Evolutionary conservation across 37 sponge, comb jelly and placozoan species (phyloP), one percentile per base, ranked within the genome.

Genomic region (Mnemiopsis leidyi): DNA sequence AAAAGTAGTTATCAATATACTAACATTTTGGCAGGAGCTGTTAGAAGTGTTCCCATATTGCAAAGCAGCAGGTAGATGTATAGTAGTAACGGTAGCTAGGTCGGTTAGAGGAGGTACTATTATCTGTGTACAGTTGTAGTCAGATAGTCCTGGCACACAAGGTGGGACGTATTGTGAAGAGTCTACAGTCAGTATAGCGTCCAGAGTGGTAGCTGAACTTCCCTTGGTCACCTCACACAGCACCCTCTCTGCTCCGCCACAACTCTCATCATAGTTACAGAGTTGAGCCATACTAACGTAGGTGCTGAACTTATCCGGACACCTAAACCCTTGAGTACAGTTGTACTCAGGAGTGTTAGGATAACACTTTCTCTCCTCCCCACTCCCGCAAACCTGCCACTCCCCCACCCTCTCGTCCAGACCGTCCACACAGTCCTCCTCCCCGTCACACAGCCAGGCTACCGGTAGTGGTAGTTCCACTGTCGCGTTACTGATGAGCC

Each of bases 321-420:
- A 71, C 30, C 20, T n/a, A 18, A 71, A 71, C n/a, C 75, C 75
- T 25, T 71, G 75, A 25, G 75, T 71, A 71, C 75, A 71, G 75
- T 71, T 71, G 75, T 71, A 71, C 30, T 71, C 75, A 23, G 75
- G 75, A n/a, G 75, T 71, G 75, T 71, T 71, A 28, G 75, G 75
- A 28, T 71, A 71, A 71, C 75, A 71, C 75, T 71, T 71, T 25
- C 3, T 5, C n/a, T 71, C 75, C 75, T 13, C 20, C 30, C 75
- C 75, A 71, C 75, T 71, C 25, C 75, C 75, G 20, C 75, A 71
- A 5, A 71, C n/a, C 75, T 71, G 75, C 75, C 75, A 71, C 30
- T 71, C 75, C 20, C 3, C 25, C 3, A 5, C 3, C 2, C 20
- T 18, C 75, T 71, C 75, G 30, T 71, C 75, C 75, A n/a, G 7